These are phyloP conservation scores for Atlantisia rogersi DNA, from an alignment of 2,113 vertebrate genomes.

Conservation along the genomic window DNA sequence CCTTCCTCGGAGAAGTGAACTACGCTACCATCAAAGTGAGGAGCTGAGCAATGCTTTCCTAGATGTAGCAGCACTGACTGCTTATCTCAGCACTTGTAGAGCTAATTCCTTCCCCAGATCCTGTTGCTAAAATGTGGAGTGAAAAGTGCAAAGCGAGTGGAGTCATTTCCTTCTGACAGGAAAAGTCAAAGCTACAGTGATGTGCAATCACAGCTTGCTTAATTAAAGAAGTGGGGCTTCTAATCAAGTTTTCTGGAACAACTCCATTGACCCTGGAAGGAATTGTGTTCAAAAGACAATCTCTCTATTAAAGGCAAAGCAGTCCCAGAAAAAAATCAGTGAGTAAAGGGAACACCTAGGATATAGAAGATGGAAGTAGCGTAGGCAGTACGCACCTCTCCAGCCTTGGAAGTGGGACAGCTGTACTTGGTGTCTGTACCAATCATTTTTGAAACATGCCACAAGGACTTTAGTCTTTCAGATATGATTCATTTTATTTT, in stretches of 20 bases:
- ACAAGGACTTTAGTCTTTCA: background rate
- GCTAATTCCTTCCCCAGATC: background rate
- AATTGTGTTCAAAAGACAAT: background rate
- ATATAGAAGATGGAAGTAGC: background rate
- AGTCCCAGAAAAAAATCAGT: background rate
- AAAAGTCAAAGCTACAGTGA: background rate
- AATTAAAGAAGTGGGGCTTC: background rate
- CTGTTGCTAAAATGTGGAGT: background rate
- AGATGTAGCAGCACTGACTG: background rate
- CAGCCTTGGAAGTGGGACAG: background rate
- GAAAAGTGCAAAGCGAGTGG: background rate
- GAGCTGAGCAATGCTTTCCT: background rate
- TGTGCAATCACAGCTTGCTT: background rate
- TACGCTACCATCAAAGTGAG: background rate
- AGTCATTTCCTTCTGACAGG: background rate
- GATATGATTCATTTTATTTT: background rate
- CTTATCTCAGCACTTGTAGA: background rate
- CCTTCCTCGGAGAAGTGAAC: background rate
- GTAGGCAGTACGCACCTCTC: background rate
- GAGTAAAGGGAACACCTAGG: background rate
- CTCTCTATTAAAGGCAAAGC: background rate
- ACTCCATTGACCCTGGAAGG: background rate
- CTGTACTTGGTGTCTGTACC: background rate
- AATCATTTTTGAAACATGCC: background rate
- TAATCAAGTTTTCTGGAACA: background rate